These are phyloP conservation scores for Chorisops tibialis DNA, from an alignment of 2,888 invertebrate species.

Conservation along the genomic window DNA sequence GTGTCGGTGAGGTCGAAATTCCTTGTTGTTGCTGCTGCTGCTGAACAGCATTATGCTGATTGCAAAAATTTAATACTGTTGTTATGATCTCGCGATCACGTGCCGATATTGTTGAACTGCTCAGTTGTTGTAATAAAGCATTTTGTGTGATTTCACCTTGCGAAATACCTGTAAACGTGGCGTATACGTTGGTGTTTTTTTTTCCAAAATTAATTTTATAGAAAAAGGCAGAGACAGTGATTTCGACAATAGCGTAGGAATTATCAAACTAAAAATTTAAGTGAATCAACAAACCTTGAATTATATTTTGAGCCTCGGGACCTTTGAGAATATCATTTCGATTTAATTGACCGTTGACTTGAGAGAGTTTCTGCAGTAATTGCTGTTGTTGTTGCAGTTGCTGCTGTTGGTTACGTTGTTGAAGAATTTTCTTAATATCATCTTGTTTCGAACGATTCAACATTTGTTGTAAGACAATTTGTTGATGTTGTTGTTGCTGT, in stretches of 20 bases:
- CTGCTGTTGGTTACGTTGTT: conserved; percentile 32
- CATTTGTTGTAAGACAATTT: conserved; percentile 22
- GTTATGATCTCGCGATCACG: conserved; percentile 70
- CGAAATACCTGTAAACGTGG: conserved; percentile 61
- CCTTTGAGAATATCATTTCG: conserved; percentile 61
- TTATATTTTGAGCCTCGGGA: conserved; percentile 73
- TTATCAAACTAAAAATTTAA: no score
- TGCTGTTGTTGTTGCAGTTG: conserved; percentile 43
- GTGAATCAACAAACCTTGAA: conserved; percentile 63
- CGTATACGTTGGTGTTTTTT: background rate
- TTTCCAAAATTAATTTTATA: background rate
- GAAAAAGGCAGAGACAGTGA: no score
- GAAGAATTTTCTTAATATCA: background rate
- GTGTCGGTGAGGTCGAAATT: background rate
- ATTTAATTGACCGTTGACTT: conserved; percentile 28
- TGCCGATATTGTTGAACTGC: conserved; percentile 69
- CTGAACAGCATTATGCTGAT: conserved; percentile 8
- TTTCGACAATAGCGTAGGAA: no score
- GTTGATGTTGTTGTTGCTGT: conserved; percentile 21
- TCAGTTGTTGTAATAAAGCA: conserved; percentile 72
- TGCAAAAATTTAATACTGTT: conserved; percentile 55
- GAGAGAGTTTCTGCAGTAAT: conserved; percentile 45
- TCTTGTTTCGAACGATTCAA: conserved; percentile 13
- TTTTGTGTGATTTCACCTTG: conserved; percentile 74
- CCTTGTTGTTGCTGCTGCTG: conserved; percentile 44